Base-by-base conservation (phyloP, 2,113 vertebrate species). In the Tetraodon nigroviridis region DNA sequence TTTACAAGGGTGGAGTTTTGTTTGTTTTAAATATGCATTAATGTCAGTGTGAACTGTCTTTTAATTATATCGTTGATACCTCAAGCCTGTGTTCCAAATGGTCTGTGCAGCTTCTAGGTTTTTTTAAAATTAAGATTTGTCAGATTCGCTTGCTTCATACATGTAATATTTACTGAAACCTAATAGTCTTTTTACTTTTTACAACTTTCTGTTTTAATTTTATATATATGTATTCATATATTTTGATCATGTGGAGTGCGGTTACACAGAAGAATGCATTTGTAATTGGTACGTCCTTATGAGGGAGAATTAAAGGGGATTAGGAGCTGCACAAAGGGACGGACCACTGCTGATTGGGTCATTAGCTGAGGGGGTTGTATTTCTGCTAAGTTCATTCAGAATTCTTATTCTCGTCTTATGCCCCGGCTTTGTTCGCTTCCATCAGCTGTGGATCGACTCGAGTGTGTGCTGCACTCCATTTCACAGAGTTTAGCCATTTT, bases 231-330 rank as follows among this genome's bases (percentile, higher is more conserved):
- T 7, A 7, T n/a, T 18, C 1, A 49, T 61, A 14, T 47, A 51
- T 71, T 71, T 59, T 69, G 41, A 47, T 64, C 45, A 54, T 61
- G 47, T 68, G 22, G 19, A 24, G 44, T 52, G 37, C 58, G 21
- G 61, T 71, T 72, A 64, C 44, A 66, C 21, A 7, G 57, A 82
- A 67, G 78, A 80, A 82, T 79, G 77, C 18, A 10, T 69, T 80
- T 40, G 61, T 75, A 68, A 75, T 80, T 68, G 65, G 51, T 62
- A 16, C 42, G 41, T 64, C 41, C 55, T 71, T 16, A 67, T 72
- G 75, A 70, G 48, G 63, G 29, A 68, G 78, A 82, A 80, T 83
- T 83, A 83, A 66, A 63, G 65, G 64, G 79, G 79, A 83, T 89
- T 86, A 87, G 48, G 58, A 79, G 45, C 47, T 57, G 78, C 75